Conservation (phyloP, 2,113 vertebrate species). For the Spizaetus ornatus region DNA sequence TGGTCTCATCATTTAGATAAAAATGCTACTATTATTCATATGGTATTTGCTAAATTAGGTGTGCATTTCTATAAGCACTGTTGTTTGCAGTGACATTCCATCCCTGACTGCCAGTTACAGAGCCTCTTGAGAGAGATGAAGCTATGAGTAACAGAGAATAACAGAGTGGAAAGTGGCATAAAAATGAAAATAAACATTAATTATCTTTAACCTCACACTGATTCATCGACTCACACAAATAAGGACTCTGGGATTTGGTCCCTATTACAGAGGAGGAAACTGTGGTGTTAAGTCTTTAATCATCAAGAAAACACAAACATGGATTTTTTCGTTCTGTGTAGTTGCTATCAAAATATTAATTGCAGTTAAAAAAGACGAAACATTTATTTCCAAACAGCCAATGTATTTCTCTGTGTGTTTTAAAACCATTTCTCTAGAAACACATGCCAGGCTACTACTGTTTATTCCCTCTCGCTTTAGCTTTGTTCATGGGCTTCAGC, state of each 20-base stretch:
- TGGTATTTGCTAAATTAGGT: background rate
- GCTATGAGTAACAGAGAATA: background rate
- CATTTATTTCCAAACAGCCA: background rate
- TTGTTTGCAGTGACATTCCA: background rate
- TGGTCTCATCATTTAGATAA: background rate
- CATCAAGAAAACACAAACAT: background rate
- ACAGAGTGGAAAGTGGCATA: background rate
- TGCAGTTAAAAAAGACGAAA: background rate
- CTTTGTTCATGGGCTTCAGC: background rate
- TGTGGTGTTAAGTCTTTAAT: background rate
- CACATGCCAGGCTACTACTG: background rate
- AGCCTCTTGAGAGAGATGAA: background rate
- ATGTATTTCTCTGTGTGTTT: background rate
- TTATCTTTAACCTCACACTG: background rate
- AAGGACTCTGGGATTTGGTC: background rate
- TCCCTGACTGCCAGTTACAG: background rate
- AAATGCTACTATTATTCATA: background rate
- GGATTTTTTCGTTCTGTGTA: background rate
- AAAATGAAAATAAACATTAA: conserved; percentile 22
- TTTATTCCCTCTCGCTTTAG: background rate
- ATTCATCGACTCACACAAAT: background rate
- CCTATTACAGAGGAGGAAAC: background rate
- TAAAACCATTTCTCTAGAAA: background rate
- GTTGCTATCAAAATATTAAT: background rate
- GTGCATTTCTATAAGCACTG: background rate